phyloP scores from a whole-genome alignment of 2,113 vertebrate species.

The Dasyprocta punctata region DNA sequence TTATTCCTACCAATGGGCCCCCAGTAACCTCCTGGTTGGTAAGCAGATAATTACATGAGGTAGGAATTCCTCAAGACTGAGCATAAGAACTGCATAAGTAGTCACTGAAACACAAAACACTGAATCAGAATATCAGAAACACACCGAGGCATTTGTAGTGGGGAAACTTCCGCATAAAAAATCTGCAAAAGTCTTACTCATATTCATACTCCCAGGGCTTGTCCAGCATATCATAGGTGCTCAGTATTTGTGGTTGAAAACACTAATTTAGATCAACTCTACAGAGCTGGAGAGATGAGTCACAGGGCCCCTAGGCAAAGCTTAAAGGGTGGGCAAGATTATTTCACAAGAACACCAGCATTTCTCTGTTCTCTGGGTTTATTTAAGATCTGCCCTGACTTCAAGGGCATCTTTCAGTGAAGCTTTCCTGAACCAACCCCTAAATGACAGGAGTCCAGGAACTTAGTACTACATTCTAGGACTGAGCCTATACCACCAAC shows the following conservation, averaged over 20 bases:
- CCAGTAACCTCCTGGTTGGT: not conserved
- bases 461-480: not conserved
- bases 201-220: not conserved
- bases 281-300: not conserved
- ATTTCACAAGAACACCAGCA: not conserved
- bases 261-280: not conserved
- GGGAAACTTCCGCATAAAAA: not conserved
- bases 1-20: not conserved
- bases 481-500: too few species aligned
- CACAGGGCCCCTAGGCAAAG: not conserved
- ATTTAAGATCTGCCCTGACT: not conserved
- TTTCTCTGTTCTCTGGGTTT: not conserved
- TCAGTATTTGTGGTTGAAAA: not conserved
- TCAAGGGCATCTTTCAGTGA: not conserved
- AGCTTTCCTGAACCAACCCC: not conserved
- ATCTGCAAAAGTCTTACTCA: not conserved
- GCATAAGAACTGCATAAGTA: not conserved
- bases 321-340: not conserved
- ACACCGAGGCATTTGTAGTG: not conserved
- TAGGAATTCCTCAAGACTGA: not conserved
- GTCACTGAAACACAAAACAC: not conserved
- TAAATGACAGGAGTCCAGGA: not conserved
- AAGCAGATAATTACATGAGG: not conserved
- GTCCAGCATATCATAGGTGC: not conserved
- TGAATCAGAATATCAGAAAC: not conserved